phyloP scores from a whole-genome alignment of 2,113 vertebrate species.

The Mixornis gularis region DNA sequence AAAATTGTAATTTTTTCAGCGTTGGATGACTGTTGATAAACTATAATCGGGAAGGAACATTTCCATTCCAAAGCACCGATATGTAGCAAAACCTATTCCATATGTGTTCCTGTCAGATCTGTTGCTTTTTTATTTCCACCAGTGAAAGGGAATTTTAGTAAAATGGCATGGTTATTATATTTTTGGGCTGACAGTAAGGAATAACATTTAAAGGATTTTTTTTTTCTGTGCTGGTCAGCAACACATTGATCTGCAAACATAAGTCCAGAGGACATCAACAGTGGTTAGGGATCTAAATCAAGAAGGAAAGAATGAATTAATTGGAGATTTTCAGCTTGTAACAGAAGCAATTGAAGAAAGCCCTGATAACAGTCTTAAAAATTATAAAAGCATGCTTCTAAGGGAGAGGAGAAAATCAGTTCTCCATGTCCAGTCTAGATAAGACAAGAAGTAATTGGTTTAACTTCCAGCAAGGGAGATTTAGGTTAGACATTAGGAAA shows the following conservation, averaged over 20 bases:
- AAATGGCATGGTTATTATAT: not conserved
- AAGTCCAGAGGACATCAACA: not conserved
- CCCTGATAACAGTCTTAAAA: not conserved
- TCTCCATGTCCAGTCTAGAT: not conserved
- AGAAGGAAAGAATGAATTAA: not conserved
- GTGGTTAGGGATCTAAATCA: not conserved
- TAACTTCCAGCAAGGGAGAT: not conserved
- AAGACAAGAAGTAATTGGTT: not conserved
- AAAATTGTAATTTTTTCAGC: not conserved
- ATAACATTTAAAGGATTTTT: not conserved
- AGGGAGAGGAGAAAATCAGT: not conserved
- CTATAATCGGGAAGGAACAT: not conserved
- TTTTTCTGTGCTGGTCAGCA: not conserved
- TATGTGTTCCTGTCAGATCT: not conserved
- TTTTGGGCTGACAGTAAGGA: not conserved
- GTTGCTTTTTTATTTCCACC: not conserved
- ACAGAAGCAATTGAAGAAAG: not conserved
- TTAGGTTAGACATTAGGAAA: not conserved
- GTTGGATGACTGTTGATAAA: not conserved
- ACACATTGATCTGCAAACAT: rapidly evolving
- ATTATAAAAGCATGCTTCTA: not conserved
- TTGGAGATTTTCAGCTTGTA: not conserved
- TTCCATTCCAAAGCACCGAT: not conserved
- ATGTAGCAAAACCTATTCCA: not conserved
- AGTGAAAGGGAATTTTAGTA: not conserved